These are phyloP conservation scores for Clitarchus hookeri DNA, from an alignment of 2,888 invertebrate species.

Conservation along the genomic window DNA sequence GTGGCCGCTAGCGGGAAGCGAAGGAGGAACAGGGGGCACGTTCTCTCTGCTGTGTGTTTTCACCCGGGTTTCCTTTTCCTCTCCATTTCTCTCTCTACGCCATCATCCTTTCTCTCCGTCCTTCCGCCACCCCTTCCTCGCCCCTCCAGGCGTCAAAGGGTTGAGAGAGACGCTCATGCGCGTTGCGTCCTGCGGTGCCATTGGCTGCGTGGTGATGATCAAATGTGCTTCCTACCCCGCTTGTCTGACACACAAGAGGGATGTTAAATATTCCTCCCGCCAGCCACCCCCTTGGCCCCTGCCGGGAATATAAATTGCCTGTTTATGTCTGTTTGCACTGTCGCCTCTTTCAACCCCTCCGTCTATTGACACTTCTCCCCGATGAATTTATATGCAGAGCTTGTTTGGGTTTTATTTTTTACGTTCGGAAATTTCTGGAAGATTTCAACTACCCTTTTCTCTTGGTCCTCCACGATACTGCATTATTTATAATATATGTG, in stretches of 20 bases:
- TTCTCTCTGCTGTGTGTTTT: neutral
- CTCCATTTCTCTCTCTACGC: neutral
- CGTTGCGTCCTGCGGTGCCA: neutral
- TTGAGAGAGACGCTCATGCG: neutral
- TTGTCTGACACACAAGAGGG: conserved; percentile 4
- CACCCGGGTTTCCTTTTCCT: neutral
- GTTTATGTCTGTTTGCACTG: conserved; percentile 8
- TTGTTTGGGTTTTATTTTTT: neutral
- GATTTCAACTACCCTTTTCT: neutral
- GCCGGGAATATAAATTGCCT: conserved; percentile 1
- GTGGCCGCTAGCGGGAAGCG: neutral
- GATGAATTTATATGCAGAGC: conserved; percentile 8
- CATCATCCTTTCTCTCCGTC: neutral
- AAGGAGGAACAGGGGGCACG: neutral
- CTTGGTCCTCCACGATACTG: neutral
- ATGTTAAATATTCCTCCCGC: neutral
- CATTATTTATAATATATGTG: too few species aligned
- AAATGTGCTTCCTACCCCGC: neutral
- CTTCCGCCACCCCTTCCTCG: neutral
- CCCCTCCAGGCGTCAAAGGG: neutral
- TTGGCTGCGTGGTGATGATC: neutral
- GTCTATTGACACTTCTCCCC: conserved; percentile 1
- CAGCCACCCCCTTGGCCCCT: neutral
- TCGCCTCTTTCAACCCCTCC: neutral
- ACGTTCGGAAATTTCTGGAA: neutral